Percentiles rank a stretch among this genome's conserved stretches.
These are phyloP conservation scores for Desoria tigrina DNA, from an alignment of 2,888 invertebrate genomes.

Conservation along the genomic window DNA sequence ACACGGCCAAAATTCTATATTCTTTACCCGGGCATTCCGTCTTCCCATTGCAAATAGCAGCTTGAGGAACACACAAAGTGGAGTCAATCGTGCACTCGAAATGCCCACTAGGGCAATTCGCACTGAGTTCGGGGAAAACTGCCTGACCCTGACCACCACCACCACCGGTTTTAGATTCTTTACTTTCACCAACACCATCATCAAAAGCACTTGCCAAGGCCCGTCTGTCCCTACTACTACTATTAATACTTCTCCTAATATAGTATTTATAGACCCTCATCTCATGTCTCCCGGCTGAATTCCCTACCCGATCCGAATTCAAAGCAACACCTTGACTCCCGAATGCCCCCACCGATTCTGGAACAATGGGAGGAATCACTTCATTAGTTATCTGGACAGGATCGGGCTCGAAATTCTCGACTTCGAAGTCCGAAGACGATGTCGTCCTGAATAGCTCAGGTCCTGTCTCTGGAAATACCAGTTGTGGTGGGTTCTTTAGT, in stretches of 20 bases:
- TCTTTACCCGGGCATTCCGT: conserved; percentile 47
- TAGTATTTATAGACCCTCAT: too few species aligned
- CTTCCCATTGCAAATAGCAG: conserved; percentile 46
- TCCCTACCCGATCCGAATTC: neutral
- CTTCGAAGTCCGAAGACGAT: too few species aligned
- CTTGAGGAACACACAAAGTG: conserved; percentile 47
- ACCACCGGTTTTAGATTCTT: neutral
- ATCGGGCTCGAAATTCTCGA: neutral
- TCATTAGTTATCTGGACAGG: conserved; percentile 2
- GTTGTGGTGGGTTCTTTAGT: too few species aligned
- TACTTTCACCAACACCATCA: too few species aligned
- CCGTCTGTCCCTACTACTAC: neutral
- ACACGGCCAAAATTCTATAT: too few species aligned
- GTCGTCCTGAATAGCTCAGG: too few species aligned
- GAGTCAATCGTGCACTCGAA: conserved; percentile 46
- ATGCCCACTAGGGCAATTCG: conserved; percentile 44
- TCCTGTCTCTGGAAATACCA: too few species aligned
- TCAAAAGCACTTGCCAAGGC: neutral
- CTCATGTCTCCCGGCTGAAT: neutral
- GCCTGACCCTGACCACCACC: too few species aligned
- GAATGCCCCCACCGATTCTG: neutral
- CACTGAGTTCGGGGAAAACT: neutral
- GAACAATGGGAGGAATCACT: conserved; percentile 2
- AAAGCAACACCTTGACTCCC: neutral
- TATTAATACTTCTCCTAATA: too few species aligned